These are phyloP conservation scores for Thecophora atra DNA, from an alignment of 2,888 invertebrate genomes.

Conservation along the genomic window DNA sequence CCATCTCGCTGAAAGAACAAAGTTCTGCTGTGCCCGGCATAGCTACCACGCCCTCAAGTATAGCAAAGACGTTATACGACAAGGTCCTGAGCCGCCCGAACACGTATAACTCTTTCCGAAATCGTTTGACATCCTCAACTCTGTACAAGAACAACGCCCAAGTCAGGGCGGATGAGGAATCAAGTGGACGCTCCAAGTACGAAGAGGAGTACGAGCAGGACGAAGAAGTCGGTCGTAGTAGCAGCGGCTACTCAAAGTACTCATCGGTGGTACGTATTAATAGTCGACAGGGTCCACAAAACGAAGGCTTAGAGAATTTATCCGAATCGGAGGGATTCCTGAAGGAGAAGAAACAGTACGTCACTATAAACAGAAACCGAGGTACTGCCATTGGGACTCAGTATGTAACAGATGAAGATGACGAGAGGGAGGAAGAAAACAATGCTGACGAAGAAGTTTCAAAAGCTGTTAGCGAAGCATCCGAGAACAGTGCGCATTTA, in stretches of 20 bases:
- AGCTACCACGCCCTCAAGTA: constrained; percentile 71
- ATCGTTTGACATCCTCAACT: constrained; percentile 56
- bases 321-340: constrained; percentile 63
- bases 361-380: constrained; percentile 73
- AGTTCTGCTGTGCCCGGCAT: constrained; percentile 51
- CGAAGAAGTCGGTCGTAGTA: constrained; percentile 25
- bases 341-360: constrained; percentile 72
- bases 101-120: constrained; percentile 57
- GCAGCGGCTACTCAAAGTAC: constrained; percentile 66
- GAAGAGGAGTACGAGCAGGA: constrained; percentile 35
- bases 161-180: constrained; percentile 39
- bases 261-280: constrained; percentile 71
- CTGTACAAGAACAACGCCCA: constrained; percentile 46
- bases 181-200: neutral
- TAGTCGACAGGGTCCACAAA: constrained; percentile 71
- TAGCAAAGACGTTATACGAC: constrained; percentile 81
- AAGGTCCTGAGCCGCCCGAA: constrained; percentile 71
- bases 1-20: constrained; percentile 66
- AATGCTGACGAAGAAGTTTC: constrained; percentile 35
- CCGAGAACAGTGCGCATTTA: constrained; percentile 11
- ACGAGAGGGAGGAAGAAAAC: constrained; percentile 47
- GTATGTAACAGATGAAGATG: constrained; percentile 54
- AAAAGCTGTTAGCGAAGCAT: neutral
- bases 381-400: constrained; percentile 54
- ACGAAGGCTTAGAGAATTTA: constrained; percentile 67